Base-by-base conservation (phyloP, 2,888 invertebrate genomes). In the Cryptus armator region DNA sequence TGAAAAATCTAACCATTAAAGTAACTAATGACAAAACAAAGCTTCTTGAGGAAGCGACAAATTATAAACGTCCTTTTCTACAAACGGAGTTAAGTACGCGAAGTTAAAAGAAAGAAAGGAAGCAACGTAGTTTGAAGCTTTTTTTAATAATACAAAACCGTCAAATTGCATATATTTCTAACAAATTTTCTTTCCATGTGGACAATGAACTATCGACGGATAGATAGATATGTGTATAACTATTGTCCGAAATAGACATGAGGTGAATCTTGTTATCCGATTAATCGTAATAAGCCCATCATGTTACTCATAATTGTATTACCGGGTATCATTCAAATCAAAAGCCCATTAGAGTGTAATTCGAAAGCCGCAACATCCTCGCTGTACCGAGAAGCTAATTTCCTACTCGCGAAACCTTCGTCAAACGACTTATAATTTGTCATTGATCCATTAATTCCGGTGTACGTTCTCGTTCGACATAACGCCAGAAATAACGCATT, bases 301-400 rank as follows among this genome's bases (percentile, higher is more conserved):
- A 3, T 3, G 29, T 59, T 29, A 59, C 29, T 32, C 24, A 59
- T 14, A 12, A 56, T 14, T 14, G 59, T 29, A 29, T 53, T 19
- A 32, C 59, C 12, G 3, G 14, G 24, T 29, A 32, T 29, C 59
- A 14, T 59, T 37, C 14, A 12, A 59, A 59, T 29, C 4, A 59
- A 59, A 29, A 59, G 24, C 24, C n/a, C n/a, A 29, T 29, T 29
- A 59, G 29, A 59, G 14, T 4, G 29, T 59, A 29, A 3, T 12
- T 59, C 14, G 59, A 43, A n/a, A 43, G 64, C 64, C 64, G 43
- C 64, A 66, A 43, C 43, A 37, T 66, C 64, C 64, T 37, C n/a
- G 12, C 16, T 4, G 43, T 66, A 66, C 64, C 14, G 43, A 66
- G 64, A 43, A 66, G 43, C 43, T 66, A 16, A 66, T 43, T 16